A percentile compares a stretch with the other conserved stretches of the same genome.
These are phyloP conservation scores for Lagopus leucura DNA, from an alignment of 2,113 vertebrate species.

Conservation along the genomic window DNA sequence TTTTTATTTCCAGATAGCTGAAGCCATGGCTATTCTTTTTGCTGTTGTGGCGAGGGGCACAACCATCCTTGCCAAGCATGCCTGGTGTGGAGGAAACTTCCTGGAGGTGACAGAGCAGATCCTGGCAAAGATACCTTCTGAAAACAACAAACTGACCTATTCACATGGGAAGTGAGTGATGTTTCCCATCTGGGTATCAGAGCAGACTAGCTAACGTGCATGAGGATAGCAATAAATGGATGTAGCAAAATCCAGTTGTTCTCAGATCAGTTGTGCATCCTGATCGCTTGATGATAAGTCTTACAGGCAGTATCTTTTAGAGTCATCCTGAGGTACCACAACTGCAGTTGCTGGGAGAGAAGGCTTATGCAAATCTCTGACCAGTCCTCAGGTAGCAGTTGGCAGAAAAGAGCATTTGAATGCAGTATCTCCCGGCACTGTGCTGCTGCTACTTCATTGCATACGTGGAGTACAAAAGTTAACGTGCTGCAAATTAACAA, in stretches of 20 bases:
- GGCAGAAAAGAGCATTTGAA: neutral
- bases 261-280: neutral
- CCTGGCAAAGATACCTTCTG: constrained; percentile 94
- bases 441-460: neutral
- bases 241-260: neutral
- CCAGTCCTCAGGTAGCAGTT: neutral
- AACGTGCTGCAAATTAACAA: neutral
- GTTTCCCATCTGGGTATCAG: neutral
- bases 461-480: fast-evolving
- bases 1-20: constrained; percentile 24
- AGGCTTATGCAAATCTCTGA: neutral
- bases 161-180: constrained; percentile 91
- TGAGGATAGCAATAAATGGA: fast-evolving
- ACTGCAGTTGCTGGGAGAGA: neutral
- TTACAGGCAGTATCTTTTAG: neutral
- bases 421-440: neutral
- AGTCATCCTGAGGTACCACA: neutral
- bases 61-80: constrained; percentile 96
- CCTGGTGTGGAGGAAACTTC: constrained; percentile 97
- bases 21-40: constrained; percentile 96
- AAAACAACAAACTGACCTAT: constrained; percentile 98
- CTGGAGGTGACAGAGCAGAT: constrained; percentile 98
- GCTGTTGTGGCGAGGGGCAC: constrained; percentile 95
- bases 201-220: neutral
- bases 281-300: neutral